Evolutionary conservation across 1,140 invertebrate genomes (phyloP), one percentile per base, ranked within the genome.

Genomic region (Eubasilissa regina): DNA sequence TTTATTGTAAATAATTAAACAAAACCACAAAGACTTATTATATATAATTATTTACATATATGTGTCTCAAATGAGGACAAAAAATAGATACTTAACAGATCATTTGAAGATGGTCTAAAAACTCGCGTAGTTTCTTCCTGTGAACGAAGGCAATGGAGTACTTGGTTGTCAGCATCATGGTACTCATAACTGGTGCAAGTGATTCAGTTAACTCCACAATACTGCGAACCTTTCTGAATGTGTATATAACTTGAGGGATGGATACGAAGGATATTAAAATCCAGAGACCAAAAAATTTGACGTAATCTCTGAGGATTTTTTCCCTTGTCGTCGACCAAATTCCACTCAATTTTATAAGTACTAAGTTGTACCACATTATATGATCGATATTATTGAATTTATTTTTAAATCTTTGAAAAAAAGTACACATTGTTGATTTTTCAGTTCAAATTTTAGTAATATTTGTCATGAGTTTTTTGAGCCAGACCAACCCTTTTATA

Each of bases 201-300:
- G 15, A 7, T 47, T 70, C 66, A 15, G 66, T 70, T 45, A 70
- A n/a, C 43, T 70, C 66, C 10, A 11, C 9, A n/a, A 70, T 70
- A 48, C 19, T 43, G 17, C 15, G 7, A 0, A 43, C 11, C 15
- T 70, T 70, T 17, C 45, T 70, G 15, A 70, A 8, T 19, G 13
- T 3, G 21, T 70, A 70, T n/a, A 70, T 1, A 12, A 47, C 43
- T 17, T 70, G 66, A 1, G 66, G 66, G 47, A 70, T 15, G 7
- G 17, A 19, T 15, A 70, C 66, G 19, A 70, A 19, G 10, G 4
- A 12, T n/a, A 60, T 15, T 10, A 60, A 60, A 10, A 60, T n/a
- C 19, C 12, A 11, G 10, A 60, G 3, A 10, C 13, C 12, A 51
- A 51, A 12, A 51, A 51, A 51, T 51, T 4, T 15, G 48, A 8